Evolutionary conservation across 2,113 vertebrate species (phyloP), one percentile per base, ranked within the genome.

Genomic region (Sakesphorus luctuosus): DNA sequence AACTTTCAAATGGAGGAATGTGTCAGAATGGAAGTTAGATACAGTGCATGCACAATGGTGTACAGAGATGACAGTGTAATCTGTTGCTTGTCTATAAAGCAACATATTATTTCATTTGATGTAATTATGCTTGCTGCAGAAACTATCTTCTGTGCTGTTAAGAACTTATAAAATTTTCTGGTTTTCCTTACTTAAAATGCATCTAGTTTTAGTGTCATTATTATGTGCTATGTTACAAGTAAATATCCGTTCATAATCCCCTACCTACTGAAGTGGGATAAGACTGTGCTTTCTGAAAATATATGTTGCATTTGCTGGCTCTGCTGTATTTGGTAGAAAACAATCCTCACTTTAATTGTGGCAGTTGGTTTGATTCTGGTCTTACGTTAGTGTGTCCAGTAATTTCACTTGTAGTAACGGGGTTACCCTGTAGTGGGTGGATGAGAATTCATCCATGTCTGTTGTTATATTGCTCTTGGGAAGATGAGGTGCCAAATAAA

Each of bases 71-170:
- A n/a, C 13, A 38, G 28, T 38, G 20, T 31, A 78, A 69, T 66
- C 58, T 87, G 23, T 77, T 3, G 1, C 28, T 49, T 61, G 14
- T 29, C 11, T 82, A 15, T 63, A 15, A 84, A 56, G 16, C 67
- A 31, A 0, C 5, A 11, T 0, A 1, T 87, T 40, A 56, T 17
- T 6, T 26, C 2, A 1, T 47, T n/a, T 46, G 36, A 56, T 47
- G 2, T 62, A 50, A 79, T 69, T 18, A 35, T 74, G 7, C 16
- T 53, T 85, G 13, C 43, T 67, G 56, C 50, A 53, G 55, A 73
- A 85, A 68, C 10, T 65, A 53, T 31, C 24, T 84, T 53, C 25
- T 62, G 8, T 65, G 12, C 23, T 76, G 13, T 10, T 10, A 72
- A 79, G 18, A 62, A 38, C 33, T 49, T 68, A 63, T 15, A 2